Percentiles rank a stretch among this genome's conserved stretches.
Conservation (phyloP, 2,888 invertebrate genomes). For the Drosophila subquinaria region DNA sequence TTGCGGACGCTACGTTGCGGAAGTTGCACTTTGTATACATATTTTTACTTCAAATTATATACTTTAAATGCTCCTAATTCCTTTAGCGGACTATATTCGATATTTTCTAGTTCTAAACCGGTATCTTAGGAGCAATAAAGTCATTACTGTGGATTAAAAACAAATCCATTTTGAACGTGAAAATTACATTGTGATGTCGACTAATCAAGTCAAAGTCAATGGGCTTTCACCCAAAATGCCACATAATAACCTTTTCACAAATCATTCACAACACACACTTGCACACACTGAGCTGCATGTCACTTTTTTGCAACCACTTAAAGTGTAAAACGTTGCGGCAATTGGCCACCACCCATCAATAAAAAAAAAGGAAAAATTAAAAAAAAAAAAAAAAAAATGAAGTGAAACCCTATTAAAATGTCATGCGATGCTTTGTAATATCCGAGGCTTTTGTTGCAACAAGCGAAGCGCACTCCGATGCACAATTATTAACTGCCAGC, state of each 20-base stretch:
- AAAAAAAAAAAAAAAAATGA: not conserved
- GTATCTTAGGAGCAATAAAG: no score
- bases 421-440: slow-evolving; percentile 46
- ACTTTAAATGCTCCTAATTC: no score
- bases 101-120: no score
- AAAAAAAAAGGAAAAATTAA: not conserved
- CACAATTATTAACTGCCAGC: slow-evolving; percentile 56
- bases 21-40: no score
- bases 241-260: slow-evolving; percentile 17
- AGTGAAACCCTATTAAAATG: slow-evolving; percentile 43
- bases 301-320: slow-evolving; percentile 30
- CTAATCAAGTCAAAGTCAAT: slow-evolving; percentile 16
- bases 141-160: not conserved
- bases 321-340: slow-evolving; percentile 27
- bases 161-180: not conserved
- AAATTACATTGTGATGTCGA: not conserved
- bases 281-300: slow-evolving; percentile 10
- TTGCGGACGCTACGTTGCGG: no score
- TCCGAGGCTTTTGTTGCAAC: slow-evolving; percentile 33
- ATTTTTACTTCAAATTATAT: no score
- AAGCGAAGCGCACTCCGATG: slow-evolving; percentile 20
- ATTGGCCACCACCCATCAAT: slow-evolving; percentile 11
- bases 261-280: slow-evolving; percentile 15
- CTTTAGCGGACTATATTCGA: no score
- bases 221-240: slow-evolving; percentile 21